Evolutionary conservation across 30 jellyfish, hydroid and myxozoan genomes (phyloP), one percentile per base, ranked within the genome.

Genomic region (Turritopsis rubra): DNA sequence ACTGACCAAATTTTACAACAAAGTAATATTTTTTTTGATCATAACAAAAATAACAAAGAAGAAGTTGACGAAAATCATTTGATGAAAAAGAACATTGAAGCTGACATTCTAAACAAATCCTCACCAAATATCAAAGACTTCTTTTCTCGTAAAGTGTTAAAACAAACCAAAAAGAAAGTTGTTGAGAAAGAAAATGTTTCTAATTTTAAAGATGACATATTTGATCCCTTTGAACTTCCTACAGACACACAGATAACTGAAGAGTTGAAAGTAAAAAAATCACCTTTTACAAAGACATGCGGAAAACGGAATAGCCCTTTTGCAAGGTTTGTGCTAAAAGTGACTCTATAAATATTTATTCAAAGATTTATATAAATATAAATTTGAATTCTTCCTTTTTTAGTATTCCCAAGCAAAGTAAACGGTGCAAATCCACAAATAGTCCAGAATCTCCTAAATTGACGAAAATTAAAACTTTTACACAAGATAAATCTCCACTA

Each of bases 221-320:
- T 41, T 13, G 60, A 41, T 13, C 60, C 60, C 60, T 41, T 41
- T 41, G 60, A 41, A 41, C 60, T 41, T 5, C 60, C 60, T 3
- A 41, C 60, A 41, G 60, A 41, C 60, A 5, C 13, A 13, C 60
- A 41, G 60, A 41, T 41, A 5, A 41, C 60, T 13, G 60, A 41
- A 13, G 60, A 41, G 60, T 41, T 41, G 60, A 41, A 41, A 41
- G 60, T 41, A 41, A 41, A 41, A 41, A 41, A 41, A 41, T 41
- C 60, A 13, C 77, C 30, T 68, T 23, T 1, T 19, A 68, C 30
- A 27, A 68, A 22, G 30, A 68, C 77, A 68, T 68, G 19, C 19
- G 77, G 77, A 9, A 68, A 68, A 19, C 28, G 77, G 0, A 68
- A 68, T 68, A 68, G 77, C 21, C 77, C 77, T 23, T 68, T 68